A percentile compares a stretch with the other conserved stretches of the same genome.
Evolutionary conservation across 2,113 vertebrate genomes (phyloP).

Genomic region (Triplophysa rosa): DNA sequence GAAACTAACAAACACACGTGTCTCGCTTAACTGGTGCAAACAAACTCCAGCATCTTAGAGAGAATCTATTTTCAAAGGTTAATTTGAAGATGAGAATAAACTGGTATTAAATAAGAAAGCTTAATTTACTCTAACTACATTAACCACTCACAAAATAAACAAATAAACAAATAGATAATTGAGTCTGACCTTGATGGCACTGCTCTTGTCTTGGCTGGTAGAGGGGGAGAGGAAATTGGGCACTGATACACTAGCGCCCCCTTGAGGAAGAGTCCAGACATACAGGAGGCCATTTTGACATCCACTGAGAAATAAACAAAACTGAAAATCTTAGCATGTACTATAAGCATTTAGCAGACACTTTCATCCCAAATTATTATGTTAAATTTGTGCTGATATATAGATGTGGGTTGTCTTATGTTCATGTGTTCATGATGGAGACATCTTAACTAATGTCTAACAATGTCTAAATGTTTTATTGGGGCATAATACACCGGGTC

Average conservation of each 20-base stretch:
- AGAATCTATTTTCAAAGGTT: not conserved
- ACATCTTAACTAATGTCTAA: no score
- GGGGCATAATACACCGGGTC: no score
- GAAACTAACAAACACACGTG: constrained; percentile 13
- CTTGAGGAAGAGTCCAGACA: constrained; percentile 80
- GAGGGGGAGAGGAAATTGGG: constrained; percentile 66
- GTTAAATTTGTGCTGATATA: no score
- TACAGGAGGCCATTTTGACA: constrained; percentile 80
- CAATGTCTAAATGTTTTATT: no score
- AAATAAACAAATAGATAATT: not conserved
- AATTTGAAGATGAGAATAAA: not conserved
- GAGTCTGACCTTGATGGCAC: constrained; percentile 65
- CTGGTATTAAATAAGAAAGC: constrained; percentile 5
- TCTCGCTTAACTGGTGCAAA: not conserved
- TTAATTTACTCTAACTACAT: not conserved
- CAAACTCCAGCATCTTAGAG: not conserved
- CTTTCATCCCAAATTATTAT: no score
- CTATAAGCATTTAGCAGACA: no score
- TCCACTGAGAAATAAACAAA: constrained; percentile 64
- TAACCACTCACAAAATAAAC: not conserved
- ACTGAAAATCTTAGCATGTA: not conserved
- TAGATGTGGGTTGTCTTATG: not conserved
- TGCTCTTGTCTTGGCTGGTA: constrained; percentile 62
- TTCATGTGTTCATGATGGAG: not conserved
- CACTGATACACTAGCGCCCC: constrained; percentile 66